A percentile compares a stretch with the other conserved stretches of the same genome.
phyloP scores from a whole-genome alignment of 2,797 vertebrate genomes.

The Thamnophis elegans region DNA sequence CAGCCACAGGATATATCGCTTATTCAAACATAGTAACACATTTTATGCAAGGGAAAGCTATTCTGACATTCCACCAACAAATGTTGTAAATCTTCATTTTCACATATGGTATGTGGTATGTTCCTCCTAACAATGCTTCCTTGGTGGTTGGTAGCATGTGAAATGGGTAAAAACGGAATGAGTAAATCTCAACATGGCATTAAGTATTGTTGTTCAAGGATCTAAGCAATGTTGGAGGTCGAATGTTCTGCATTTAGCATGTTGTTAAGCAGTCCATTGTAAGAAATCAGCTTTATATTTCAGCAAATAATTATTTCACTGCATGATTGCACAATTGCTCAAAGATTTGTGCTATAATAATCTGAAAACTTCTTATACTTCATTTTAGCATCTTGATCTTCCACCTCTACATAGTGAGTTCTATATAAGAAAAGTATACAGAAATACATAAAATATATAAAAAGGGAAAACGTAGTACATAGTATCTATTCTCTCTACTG shows the following conservation, averaged over 20 bases:
- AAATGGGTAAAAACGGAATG: not conserved
- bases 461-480: too few species aligned
- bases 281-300: not conserved
- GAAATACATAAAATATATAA: too few species aligned
- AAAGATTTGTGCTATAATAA: not conserved
- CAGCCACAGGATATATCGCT: not conserved
- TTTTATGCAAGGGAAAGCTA: not conserved
- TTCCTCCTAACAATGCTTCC: not conserved
- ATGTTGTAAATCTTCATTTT: not conserved
- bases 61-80: not conserved
- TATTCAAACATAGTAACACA: not conserved
- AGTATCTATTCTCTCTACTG: too few species aligned
- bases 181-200: not conserved
- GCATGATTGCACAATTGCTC: not conserved
- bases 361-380: not conserved
- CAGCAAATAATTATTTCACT: not conserved
- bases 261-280: not conserved
- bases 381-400: too few species aligned
- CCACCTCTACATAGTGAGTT: too few species aligned
- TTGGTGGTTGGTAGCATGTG: not conserved
- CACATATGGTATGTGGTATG: not conserved
- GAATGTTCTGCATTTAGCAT: not conserved
- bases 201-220: not conserved
- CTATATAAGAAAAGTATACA: too few species aligned
- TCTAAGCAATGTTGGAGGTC: not conserved